Evolutionary conservation across 1,140 invertebrate genomes (phyloP).

Genomic region (Cardiocondyla obscurior): DNA sequence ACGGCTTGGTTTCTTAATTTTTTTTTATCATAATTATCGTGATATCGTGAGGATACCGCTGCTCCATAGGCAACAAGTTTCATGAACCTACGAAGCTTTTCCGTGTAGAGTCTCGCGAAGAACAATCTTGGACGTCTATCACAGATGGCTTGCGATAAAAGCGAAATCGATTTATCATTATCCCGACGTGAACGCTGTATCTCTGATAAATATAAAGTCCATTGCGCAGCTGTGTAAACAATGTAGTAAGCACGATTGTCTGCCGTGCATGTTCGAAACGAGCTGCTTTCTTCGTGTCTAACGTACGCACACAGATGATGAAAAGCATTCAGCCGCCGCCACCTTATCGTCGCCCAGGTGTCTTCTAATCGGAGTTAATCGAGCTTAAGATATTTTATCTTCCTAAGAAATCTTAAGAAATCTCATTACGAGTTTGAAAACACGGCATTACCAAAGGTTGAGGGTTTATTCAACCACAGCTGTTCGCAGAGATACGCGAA

Average conservation of each 20-base stretch:
- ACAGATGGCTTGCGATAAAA: neutral
- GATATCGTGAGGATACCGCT: neutral
- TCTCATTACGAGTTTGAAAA: neutral
- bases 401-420: neutral
- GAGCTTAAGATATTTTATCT: conserved; percentile 29
- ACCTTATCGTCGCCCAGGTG: conserved; percentile 30
- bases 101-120: neutral
- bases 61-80: neutral
- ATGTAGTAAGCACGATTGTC: neutral
- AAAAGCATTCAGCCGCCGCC: neutral
- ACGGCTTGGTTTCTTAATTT: no score
- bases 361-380: neutral
- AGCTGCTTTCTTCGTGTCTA: conserved; percentile 26
- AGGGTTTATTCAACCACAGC: neutral
- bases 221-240: neutral
- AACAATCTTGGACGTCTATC: neutral
- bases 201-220: neutral
- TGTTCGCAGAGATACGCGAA: neutral
- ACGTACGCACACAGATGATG: neutral
- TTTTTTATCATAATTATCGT: no score
- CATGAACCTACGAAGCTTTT: neutral
- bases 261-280: neutral
- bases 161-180: conserved; percentile 3
- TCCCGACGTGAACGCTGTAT: neutral
- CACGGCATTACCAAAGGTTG: neutral